Evolutionary conservation across 2,797 vertebrate species (phyloP), one percentile per base, ranked within the genome.

Genomic region (Anguilla anguilla): DNA sequence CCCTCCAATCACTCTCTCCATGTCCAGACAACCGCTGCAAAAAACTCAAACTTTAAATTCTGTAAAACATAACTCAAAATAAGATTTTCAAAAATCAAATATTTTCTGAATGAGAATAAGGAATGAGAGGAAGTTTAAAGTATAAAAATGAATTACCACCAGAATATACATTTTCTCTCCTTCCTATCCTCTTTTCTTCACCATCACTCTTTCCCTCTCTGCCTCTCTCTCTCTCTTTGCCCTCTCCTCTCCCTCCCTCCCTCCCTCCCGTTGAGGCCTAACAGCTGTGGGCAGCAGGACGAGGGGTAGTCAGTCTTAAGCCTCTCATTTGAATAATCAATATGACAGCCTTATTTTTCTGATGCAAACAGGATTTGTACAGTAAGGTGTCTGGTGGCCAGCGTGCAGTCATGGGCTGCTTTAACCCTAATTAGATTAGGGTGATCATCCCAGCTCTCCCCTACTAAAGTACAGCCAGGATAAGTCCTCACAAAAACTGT

Each of bases 371-470:
- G 96, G 97, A 98, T 98, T 98, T 97, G 93, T 96, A 95, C 95
- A 96, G 95, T 95, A 96, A 98, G 97, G 97, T 97, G 96, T 97
- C 96, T 97, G 93, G 91, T 95, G 97, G 98, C 97, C 97, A 97
- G 96, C 96, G 96, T 97, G 97, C 97, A 98, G 98, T 98, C 98
- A 99, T 98, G 98, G 97, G 97, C 98, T 97, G 97, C 97, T 98
- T 98, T 98, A 98, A 98, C 96, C 96, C 95, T 98, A 99, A 99
- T 98, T 98, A 99, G 98, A 99, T 99, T 99, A 96, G 97, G 97
- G 97, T 93, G 97, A 99, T 99, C 99, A 99, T 99, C 98, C 97
- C 95, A 91, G 97, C 97, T 98, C 97, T 97, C 97, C 97, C 97
- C 98, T 97, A 97, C 97, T 98, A 98, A 97, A 98, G 98, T 98